Percentiles rank a stretch among this genome's conserved stretches.
phyloP scores from a whole-genome alignment of 2,113 vertebrate species.

The Brevimyrus niger region DNA sequence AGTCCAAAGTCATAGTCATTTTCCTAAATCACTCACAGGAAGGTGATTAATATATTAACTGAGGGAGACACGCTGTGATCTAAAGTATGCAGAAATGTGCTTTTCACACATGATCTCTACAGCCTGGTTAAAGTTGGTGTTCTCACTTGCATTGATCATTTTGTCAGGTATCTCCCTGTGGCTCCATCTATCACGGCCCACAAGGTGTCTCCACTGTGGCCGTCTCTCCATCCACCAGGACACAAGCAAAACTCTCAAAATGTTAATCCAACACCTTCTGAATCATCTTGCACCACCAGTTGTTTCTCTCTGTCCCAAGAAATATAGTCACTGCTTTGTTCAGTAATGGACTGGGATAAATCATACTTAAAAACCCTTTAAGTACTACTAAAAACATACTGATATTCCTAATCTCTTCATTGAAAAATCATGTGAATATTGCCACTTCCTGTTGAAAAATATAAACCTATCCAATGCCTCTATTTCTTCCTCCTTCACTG shows the following conservation, averaged over 20 bases:
- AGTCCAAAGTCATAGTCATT: not conserved
- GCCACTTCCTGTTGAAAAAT: not conserved
- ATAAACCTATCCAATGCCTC: not conserved
- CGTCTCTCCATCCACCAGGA: constrained; percentile 55
- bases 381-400: not conserved
- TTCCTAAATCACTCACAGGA: not conserved
- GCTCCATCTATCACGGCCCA: constrained; percentile 56
- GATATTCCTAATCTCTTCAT: not conserved
- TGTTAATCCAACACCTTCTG: constrained; percentile 56
- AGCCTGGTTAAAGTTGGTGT: not conserved
- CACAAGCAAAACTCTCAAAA: constrained; percentile 58
- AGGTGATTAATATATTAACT: not conserved
- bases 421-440: not conserved
- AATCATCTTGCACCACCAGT: constrained; percentile 31
- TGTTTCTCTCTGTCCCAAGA: constrained; percentile 1
- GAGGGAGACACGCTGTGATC: not conserved
- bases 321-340: not conserved
- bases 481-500: not conserved
- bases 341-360: not conserved
- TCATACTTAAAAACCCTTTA: not conserved
- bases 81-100: not conserved
- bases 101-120: not conserved
- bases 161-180: constrained; percentile 47
- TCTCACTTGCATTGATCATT: constrained; percentile 53
- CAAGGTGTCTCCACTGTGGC: constrained; percentile 55